A percentile compares a stretch with the other conserved stretches of the same genome.
These are phyloP conservation scores for Psilopogon haemacephalus DNA, from an alignment of 2,113 vertebrate species.

Conservation along the genomic window DNA sequence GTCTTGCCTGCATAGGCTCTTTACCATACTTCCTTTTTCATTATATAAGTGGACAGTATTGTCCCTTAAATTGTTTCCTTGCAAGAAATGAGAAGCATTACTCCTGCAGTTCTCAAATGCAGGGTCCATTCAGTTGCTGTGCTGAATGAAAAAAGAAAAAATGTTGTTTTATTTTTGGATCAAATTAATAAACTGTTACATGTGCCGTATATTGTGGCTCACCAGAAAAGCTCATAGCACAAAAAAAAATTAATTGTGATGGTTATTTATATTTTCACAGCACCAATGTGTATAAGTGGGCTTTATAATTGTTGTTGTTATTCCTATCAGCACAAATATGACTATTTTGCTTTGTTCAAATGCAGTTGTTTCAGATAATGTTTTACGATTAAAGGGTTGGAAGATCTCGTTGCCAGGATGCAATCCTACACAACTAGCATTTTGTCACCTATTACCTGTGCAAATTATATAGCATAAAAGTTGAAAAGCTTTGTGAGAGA, in stretches of 20 bases:
- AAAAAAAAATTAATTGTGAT: neutral
- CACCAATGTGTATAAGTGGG: no score
- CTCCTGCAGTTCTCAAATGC: neutral
- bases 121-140: neutral
- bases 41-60: neutral
- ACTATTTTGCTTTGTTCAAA: neutral
- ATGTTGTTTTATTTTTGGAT: neutral
- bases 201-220: neutral
- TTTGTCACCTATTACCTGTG: neutral
- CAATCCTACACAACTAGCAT: neutral
- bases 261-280: neutral
- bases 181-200: neutral
- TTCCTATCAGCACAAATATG: neutral
- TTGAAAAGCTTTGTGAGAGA: neutral
- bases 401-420: neutral
- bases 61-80: neutral
- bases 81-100: neutral
- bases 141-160: neutral
- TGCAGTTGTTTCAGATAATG: neutral
- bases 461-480: neutral
- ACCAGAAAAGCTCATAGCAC: neutral
- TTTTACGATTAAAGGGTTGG: neutral
- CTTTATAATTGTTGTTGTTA: neutral
- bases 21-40: neutral
- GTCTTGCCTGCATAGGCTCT: neutral